Evolutionary conservation across 2,888 invertebrate species (phyloP).

Genomic region (Drosophila neutralis): DNA sequence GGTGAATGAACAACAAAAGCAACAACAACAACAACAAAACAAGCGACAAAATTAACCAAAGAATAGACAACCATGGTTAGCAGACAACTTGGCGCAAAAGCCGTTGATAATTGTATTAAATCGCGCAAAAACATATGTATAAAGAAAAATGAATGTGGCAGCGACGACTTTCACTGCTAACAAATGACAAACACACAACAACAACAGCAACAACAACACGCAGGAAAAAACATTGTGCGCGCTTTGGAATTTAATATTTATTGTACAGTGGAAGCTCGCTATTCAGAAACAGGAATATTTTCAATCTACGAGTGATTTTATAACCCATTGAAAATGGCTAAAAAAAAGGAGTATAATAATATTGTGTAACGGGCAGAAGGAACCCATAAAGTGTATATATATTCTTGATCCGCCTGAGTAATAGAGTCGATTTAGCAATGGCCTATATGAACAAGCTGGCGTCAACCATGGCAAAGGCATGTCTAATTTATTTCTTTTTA

Average conservation of each 20-base stretch:
- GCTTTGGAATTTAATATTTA: constrained; percentile 57
- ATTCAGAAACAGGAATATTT: not conserved
- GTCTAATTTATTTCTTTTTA: not conserved
- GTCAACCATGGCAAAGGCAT: not conserved
- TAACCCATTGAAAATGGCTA: not conserved
- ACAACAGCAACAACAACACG: constrained; percentile 22
- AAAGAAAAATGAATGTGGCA: constrained; percentile 48
- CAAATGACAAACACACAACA: constrained; percentile 53
- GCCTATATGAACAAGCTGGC: not conserved
- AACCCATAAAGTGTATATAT: no score
- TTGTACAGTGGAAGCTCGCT: constrained; percentile 11
- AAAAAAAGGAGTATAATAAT: not conserved
- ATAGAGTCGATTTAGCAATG: not conserved
- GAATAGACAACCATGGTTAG: constrained; percentile 41
- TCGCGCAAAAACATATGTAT: constrained; percentile 17
- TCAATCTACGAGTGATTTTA: not conserved
- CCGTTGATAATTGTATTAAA: constrained; percentile 50
- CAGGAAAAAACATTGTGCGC: constrained; percentile 35
- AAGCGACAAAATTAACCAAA: constrained; percentile 41
- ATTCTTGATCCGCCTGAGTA: not conserved
- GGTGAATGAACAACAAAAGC: constrained; percentile 23
- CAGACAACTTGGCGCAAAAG: constrained; percentile 40
- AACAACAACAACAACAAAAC: constrained; percentile 25
- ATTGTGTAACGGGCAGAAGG: not conserved
- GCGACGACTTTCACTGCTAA: constrained; percentile 69